Conservation (phyloP, 2,113 vertebrate species). For the Nymphicus hollandicus region DNA sequence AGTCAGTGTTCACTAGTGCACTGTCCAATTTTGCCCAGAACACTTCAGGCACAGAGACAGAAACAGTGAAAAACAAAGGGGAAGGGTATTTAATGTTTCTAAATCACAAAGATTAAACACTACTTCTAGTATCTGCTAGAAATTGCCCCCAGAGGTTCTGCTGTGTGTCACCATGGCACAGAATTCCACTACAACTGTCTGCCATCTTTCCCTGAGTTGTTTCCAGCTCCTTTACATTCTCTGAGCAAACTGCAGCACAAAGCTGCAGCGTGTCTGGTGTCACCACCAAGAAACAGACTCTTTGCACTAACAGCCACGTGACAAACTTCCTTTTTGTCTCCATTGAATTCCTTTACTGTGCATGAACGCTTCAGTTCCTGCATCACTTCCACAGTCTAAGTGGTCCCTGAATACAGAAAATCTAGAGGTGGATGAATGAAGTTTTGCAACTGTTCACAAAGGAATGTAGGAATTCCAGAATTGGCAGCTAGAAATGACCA, state of each 20-base stretch:
- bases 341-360: neutral
- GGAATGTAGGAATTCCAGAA: accelerated
- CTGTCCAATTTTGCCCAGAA: neutral
- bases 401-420: neutral
- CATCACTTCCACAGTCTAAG: neutral
- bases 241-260: neutral
- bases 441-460: neutral
- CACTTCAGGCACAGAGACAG: neutral
- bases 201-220: neutral
- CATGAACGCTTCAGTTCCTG: neutral
- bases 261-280: neutral
- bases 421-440: neutral
- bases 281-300: neutral
- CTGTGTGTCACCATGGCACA: neutral
- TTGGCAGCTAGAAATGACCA: neutral
- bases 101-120: neutral
- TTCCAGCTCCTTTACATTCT: neutral
- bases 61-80: neutral
- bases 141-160: neutral
- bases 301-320: neutral
- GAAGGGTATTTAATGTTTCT: neutral
- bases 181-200: neutral
- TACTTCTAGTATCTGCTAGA: neutral
- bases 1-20: accelerated
- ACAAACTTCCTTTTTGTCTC: neutral